Base-by-base conservation (phyloP, 35 echinoderm and acorn worm species). In the Apostichopus californicus region DNA sequence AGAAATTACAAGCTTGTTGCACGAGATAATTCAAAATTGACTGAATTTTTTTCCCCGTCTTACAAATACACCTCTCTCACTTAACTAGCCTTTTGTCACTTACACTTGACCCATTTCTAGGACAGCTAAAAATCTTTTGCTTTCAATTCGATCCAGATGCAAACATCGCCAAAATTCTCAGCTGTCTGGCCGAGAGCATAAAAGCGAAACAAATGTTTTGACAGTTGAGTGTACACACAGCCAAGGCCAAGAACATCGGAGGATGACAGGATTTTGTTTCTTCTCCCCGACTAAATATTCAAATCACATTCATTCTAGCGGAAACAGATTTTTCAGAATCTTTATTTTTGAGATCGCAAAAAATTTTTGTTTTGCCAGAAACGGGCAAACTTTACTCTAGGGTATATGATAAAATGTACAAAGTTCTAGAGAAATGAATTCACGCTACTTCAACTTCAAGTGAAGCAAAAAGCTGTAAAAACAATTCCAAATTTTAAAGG, bases 1-100 rank as follows among this genome's bases (percentile, higher is more conserved):
- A 56, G 57, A n/a, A 59, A 85, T 85, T 85, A 58, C 81, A 58
- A 58, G 81, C 54, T 59, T 85, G 81, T 85, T 85, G 81, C 81
- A 85, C 81, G 26, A 58, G 81, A 18, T 85, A 85, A 85, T 85
- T 85, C 5, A 58, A 57, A 85, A 52, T 85, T 85, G 71, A 24
- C 71, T 22, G 71, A 73, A 24, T 14, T 14, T 22, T 75, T 13
- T 2, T 6, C 0, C 9, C 7, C 2, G 64, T 75, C 17, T 75
- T 2, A 61, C 58, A 61, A 61, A 61, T 12, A 61, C 8, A 12
- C 58, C 12, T 61, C 58, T 0, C 8, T 61, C 58, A 61, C 58
- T 5, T 61, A 61, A 61, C 58, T 9, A 61, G 58, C 58, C 7
- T 11, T 61, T 22, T 75, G 17, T 75, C 71, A 75, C n/a, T 75